phyloP scores from a whole-genome alignment of 2,797 vertebrate species.

The Sphaeramia orbicularis region DNA sequence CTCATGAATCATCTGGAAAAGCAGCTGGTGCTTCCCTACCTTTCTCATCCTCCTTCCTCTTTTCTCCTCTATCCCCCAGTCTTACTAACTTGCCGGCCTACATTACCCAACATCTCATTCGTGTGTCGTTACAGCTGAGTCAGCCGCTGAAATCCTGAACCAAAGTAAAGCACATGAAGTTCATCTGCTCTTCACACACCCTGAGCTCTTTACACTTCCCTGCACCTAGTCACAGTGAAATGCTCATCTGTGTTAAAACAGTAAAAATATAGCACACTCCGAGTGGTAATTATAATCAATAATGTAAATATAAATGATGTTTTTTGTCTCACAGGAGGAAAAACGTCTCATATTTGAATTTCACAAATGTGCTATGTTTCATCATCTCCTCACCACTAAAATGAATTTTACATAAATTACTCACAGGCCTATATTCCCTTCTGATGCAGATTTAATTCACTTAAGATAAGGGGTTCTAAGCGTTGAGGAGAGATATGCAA shows the following conservation, averaged over 20 bases:
- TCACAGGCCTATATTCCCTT: conserved; percentile 17
- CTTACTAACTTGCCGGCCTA: conserved; percentile 9
- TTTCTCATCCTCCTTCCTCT: conserved; percentile 13
- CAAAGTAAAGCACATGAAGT: conserved; percentile 26
- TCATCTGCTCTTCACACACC: conserved; percentile 22
- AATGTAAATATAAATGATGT: not conserved
- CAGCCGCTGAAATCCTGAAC: conserved; percentile 48
- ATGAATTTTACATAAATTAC: conserved; percentile 12
- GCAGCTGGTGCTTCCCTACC: conserved; percentile 63
- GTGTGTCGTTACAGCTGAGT: conserved; percentile 69
- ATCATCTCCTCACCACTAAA: not conserved
- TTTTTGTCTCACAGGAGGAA: not conserved
- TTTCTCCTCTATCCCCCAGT: not conserved
- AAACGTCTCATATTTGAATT: not conserved
- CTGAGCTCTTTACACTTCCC: conserved; percentile 13
- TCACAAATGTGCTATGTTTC: conserved; percentile 14
- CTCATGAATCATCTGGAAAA: conserved; percentile 69
- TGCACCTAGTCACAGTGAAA: conserved; percentile 22
- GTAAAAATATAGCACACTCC: not conserved
- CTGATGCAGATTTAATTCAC: conserved; percentile 31
- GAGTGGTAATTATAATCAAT: conserved; percentile 2
- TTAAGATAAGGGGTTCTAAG: conserved; percentile 13
- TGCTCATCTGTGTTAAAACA: conserved; percentile 18
- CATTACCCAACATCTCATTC: conserved; percentile 63
- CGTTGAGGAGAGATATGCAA: conserved; percentile 30